Conservation (phyloP, 92 coral and sea anemone genomes). For the Parazoanthus atlanticus region DNA sequence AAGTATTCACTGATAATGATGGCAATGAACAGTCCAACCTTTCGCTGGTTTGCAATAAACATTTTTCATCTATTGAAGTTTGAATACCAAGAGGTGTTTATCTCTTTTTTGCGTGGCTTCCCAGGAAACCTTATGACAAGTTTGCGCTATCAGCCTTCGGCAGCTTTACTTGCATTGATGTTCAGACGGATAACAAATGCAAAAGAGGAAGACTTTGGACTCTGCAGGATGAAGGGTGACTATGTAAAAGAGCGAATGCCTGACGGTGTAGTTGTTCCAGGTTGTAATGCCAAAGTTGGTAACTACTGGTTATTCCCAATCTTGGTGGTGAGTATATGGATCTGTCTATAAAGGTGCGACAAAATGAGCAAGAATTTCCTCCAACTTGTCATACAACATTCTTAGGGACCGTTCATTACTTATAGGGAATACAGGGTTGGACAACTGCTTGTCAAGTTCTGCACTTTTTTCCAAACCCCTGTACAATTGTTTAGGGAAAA, state of each 20-base stretch:
- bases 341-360: too few species aligned
- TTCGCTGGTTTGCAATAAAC: slow-evolving; percentile 48
- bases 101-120: slow-evolving; percentile 89
- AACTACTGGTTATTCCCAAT: slow-evolving; percentile 97
- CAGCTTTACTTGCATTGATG: slow-evolving; percentile 82
- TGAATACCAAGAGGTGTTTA: slow-evolving; percentile 75
- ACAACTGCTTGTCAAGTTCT: too few species aligned
- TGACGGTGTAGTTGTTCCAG: slow-evolving; percentile 84
- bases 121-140: slow-evolving; percentile 72
- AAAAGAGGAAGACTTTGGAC: slow-evolving; percentile 63
- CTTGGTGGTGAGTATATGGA: slow-evolving; percentile 77
- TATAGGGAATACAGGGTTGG: too few species aligned
- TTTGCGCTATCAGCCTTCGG: slow-evolving; percentile 82
- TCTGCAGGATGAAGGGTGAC: slow-evolving; percentile 84
- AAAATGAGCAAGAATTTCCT: too few species aligned
- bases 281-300: slow-evolving; percentile 65
- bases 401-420: too few species aligned
- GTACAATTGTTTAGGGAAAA: too few species aligned
- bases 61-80: slow-evolving; percentile 59
- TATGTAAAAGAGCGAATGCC: slow-evolving; percentile 81
- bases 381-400: too few species aligned
- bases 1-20: slow-evolving; percentile 80
- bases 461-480: too few species aligned
- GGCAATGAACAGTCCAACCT: slow-evolving; percentile 59
- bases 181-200: slow-evolving; percentile 65